Conservation (phyloP, 2,797 vertebrate species). For the Myotis findleyi region DNA sequence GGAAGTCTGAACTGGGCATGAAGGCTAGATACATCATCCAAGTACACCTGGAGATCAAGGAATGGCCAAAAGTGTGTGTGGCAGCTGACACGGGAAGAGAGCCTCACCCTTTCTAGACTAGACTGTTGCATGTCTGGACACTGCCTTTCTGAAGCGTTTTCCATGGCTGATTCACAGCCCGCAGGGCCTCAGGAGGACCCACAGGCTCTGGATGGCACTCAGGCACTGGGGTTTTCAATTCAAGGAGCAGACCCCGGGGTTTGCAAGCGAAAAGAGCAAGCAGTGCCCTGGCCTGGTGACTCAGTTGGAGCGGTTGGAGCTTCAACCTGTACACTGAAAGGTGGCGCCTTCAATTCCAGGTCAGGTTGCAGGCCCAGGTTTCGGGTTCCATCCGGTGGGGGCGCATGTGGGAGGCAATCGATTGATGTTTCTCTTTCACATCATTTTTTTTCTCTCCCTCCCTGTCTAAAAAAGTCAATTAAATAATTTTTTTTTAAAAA, state of each 20-base stretch:
- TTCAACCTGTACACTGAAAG: too few species aligned
- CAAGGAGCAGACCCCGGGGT: not conserved
- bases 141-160: not conserved
- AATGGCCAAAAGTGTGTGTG: not conserved
- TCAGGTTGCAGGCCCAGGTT: too few species aligned
- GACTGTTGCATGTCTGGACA: not conserved
- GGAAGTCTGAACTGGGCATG: not conserved
- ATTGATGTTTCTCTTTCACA: too few species aligned
- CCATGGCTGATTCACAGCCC: not conserved
- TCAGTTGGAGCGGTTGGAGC: too few species aligned
- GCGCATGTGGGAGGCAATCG: too few species aligned
- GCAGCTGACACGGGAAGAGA: not conserved
- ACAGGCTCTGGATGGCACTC: not conserved
- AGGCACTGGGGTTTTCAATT: not conserved
- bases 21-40: not conserved
- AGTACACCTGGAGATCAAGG: not conserved
- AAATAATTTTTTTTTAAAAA: too few species aligned
- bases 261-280: not conserved
- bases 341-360: too few species aligned
- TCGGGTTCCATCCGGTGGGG: too few species aligned
- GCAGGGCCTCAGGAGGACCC: not conserved
- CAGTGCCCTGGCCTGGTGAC: too few species aligned
- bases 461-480: too few species aligned
- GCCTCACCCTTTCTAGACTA: not conserved
- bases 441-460: too few species aligned